Conservation (phyloP, 2,888 invertebrate species). For the Lithophane socia region DNA sequence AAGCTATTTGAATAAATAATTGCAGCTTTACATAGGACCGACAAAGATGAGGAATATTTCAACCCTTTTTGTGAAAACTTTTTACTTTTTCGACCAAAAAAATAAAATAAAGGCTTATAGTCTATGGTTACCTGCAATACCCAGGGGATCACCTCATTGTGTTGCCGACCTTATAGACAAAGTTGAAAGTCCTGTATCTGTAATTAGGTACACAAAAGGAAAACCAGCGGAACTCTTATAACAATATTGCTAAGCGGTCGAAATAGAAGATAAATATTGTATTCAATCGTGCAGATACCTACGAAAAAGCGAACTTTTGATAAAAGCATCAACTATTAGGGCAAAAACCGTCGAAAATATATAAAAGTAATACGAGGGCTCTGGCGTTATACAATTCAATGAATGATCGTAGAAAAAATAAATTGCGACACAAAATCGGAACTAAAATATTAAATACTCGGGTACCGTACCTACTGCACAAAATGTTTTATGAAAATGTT, state of each 20-base stretch:
- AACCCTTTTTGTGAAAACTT: slow-evolving; percentile 2
- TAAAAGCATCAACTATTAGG: background rate
- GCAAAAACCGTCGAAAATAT: background rate
- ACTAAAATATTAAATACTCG: slow-evolving; percentile 9
- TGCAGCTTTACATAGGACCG: background rate
- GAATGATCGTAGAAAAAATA: background rate
- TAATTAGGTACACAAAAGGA: background rate
- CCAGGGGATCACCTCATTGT: background rate
- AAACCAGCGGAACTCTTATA: background rate
- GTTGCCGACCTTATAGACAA: background rate
- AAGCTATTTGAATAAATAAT: slow-evolving; percentile 2
- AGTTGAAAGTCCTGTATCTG: background rate
- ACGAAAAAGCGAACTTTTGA: background rate
- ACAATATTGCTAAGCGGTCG: background rate
- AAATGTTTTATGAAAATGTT: background rate
- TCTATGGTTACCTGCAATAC: background rate
- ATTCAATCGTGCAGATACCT: slow-evolving; percentile 1
- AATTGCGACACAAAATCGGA: background rate
- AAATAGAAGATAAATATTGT: background rate
- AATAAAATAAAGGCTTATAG: no score
- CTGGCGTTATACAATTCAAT: background rate
- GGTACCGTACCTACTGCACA: background rate
- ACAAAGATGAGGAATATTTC: background rate
- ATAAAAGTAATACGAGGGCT: background rate
- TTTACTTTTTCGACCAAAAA: background rate